Conservation (phyloP, 2,797 vertebrate species). For the Acomys russatus region DNA sequence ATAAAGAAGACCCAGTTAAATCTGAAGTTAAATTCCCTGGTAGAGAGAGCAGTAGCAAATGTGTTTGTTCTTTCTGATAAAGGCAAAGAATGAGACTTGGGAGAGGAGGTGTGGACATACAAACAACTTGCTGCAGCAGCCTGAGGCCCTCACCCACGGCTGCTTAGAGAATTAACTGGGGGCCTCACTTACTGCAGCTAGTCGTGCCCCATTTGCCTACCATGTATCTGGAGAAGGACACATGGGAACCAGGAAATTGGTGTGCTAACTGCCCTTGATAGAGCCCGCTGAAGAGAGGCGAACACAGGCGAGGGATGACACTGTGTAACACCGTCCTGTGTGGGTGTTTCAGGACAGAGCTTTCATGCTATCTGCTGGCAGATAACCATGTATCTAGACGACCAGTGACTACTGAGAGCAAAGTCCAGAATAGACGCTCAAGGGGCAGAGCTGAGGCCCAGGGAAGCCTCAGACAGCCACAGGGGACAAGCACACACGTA, state of each 20-base stretch:
- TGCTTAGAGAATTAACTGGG: not conserved
- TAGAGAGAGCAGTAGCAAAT: not conserved
- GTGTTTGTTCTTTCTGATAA: not conserved
- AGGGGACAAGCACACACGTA: conserved; percentile 7
- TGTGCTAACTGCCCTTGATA: not conserved
- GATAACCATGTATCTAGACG: not conserved
- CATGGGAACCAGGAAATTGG: not conserved
- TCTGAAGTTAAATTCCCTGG: conserved; percentile 42
- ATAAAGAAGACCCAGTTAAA: not conserved
- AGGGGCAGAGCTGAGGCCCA: not conserved
- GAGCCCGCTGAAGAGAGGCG: not conserved
- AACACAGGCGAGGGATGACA: not conserved
- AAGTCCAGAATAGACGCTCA: not conserved
- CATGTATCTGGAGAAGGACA: not conserved
- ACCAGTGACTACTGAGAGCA: not conserved
- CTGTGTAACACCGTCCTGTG: fast-evolving
- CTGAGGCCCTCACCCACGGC: not conserved
- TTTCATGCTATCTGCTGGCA: not conserved
- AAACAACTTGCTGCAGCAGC: not conserved
- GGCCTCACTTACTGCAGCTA: not conserved
- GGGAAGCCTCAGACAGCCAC: not conserved
- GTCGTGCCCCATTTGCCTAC: no score
- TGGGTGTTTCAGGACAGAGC: not conserved
- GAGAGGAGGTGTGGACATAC: not conserved
- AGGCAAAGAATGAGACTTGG: not conserved